Evolutionary conservation across 2,113 vertebrate species (phyloP).

Genomic region (Abramis brama): DNA sequence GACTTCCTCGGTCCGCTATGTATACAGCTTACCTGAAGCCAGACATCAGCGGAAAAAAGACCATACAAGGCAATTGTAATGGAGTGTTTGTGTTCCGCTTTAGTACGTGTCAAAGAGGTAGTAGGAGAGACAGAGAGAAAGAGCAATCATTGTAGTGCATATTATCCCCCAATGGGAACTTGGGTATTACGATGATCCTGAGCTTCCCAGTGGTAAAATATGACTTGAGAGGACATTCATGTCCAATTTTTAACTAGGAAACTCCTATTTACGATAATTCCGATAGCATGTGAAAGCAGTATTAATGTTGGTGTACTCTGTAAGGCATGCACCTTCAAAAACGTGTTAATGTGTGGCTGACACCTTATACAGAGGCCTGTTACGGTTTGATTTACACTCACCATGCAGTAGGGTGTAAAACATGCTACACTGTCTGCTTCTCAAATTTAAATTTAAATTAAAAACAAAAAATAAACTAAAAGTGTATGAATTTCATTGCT

Average conservation of each 20-base stretch:
- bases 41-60: slow-evolving; percentile 20
- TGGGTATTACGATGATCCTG: too few species aligned
- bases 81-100: not conserved
- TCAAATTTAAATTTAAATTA: too few species aligned
- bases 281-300: too few species aligned
- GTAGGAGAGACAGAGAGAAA: not conserved
- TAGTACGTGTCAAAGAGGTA: not conserved
- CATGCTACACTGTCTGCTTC: not conserved
- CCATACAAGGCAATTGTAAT: slow-evolving; percentile 23
- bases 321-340: not conserved
- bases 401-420: not conserved
- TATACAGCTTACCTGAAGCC: slow-evolving; percentile 45
- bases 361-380: slow-evolving; percentile 17
- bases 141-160: too few species aligned
- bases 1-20: slow-evolving; percentile 19
- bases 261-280: too few species aligned
- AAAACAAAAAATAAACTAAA: not conserved
- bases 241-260: too few species aligned
- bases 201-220: too few species aligned
- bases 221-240: too few species aligned
- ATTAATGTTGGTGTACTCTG: not conserved
- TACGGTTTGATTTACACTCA: slow-evolving; percentile 44
- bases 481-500: not conserved
- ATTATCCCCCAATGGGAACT: too few species aligned
- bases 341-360: not conserved